Base-by-base conservation (phyloP, 2,797 vertebrate genomes). In the Fistularia commersonii region DNA sequence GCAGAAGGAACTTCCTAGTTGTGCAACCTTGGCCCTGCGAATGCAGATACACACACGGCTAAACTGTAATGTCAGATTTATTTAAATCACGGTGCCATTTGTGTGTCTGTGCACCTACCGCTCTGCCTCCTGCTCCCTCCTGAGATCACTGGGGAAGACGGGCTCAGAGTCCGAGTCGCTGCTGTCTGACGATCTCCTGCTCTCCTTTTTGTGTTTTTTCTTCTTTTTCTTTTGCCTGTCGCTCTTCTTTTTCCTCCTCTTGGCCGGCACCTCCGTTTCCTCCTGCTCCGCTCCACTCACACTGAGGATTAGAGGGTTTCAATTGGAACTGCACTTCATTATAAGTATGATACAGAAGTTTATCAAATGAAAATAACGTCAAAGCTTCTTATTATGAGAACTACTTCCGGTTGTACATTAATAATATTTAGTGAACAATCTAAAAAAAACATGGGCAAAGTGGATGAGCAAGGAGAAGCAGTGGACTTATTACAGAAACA, bases 161-260 rank as follows among this genome's bases (percentile, higher is more conserved):
- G 76, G 66, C 8, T 91, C 89, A 6, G 80, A 75, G 12, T 91
- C 92, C 0, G 86, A 91, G 0, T 83, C 88, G 0, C 88, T 90
- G 71, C 80, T 89, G 11, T 82, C 83, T 0, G 87, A 87, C 38
- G 53, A 50, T 7, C 63, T 86, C 7, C 48, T 79, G 38, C 54
- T 91, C 60, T 76, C 90, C 82, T 85, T 93, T 79, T 87, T 93
- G 32, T 61, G 85, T 34, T 88, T 91, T 45, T 89, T 91, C 65
- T 88, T 90, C 39, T 91, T 92, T 52, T 88, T 94, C 65, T 74
- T 93, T 47, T 91, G 93, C 80, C 90, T 92, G 64, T 93, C 88
- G 66, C 88, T 94, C 72, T 89, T 93, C 72, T 77, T 93, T 53
- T 79, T 89, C 83, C 87, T 93, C 64, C 84, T 89, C 62, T 80